Conservation (phyloP, 2,797 vertebrate genomes). For the Chlorospingus semifuscus region DNA sequence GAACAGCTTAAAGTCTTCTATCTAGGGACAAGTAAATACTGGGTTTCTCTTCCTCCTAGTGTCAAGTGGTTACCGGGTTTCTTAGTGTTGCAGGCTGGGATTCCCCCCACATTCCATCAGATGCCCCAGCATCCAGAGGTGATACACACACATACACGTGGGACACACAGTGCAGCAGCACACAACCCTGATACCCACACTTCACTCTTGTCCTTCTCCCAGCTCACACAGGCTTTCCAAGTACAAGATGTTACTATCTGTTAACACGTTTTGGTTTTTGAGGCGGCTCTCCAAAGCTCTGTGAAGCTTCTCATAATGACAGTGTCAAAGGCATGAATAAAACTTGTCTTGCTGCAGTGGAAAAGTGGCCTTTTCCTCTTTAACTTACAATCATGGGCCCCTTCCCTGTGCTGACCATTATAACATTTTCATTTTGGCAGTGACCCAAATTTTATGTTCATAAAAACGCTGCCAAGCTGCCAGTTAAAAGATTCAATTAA, state of each 20-base stretch:
- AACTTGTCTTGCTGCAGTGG: neutral
- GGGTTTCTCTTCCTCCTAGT: neutral
- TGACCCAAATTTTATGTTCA: neutral
- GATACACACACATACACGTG: accelerated
- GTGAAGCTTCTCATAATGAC: neutral
- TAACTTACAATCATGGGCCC: neutral
- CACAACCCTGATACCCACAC: neutral
- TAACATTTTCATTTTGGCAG: neutral
- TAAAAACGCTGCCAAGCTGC: neutral
- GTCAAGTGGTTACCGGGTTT: neutral
- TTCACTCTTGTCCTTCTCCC: neutral
- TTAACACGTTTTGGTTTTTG: accelerated
- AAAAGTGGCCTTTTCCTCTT: neutral
- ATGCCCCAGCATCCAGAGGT: neutral
- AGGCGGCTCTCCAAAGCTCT: neutral
- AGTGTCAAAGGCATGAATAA: neutral
- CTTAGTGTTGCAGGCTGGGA: neutral
- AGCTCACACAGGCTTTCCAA: neutral
- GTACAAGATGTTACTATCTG: neutral
- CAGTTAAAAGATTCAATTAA: neutral
- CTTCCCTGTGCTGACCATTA: neutral
- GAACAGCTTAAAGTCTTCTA: neutral
- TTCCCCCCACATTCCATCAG: neutral
- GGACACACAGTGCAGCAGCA: accelerated
- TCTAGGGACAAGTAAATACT: neutral